These are phyloP conservation scores for Drosophila kanekoi DNA, from an alignment of 2,888 invertebrate species.

Conservation along the genomic window DNA sequence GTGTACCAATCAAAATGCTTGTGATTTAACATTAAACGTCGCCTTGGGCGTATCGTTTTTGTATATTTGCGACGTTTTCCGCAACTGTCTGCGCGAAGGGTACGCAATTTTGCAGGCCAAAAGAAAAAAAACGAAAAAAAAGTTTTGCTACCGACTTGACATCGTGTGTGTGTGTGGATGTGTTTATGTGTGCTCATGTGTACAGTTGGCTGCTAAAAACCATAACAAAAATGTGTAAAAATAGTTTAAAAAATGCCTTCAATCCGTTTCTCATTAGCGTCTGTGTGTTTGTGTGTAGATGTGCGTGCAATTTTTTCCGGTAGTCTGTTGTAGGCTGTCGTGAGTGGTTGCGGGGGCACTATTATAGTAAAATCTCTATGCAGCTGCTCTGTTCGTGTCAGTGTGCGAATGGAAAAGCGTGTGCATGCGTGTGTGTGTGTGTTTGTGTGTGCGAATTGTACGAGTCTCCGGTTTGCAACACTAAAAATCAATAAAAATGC, in stretches of 20 bases:
- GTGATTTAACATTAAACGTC: constrained; percentile 37
- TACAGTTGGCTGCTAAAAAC: constrained; percentile 68
- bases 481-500: constrained; percentile 79
- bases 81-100: constrained; percentile 45
- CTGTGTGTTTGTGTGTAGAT: constrained; percentile 26
- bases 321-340: constrained; percentile 39
- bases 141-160: constrained; percentile 60
- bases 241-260: constrained; percentile 65
- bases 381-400: constrained; percentile 51
- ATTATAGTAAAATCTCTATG: constrained; percentile 56
- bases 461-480: constrained; percentile 72
- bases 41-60: constrained; percentile 17
- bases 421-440: constrained; percentile 6
- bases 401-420: constrained; percentile 11
- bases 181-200: constrained; percentile 47
- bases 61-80: constrained; percentile 43
- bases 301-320: constrained; percentile 76
- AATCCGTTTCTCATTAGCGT: constrained; percentile 27
- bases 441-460: constrained; percentile 42
- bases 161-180: constrained; percentile 27
- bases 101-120: constrained; percentile 67
- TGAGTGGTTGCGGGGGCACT: constrained; percentile 7
- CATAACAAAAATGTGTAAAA: constrained; percentile 73
- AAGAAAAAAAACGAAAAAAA: constrained; percentile 53
- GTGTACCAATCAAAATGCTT: constrained; percentile 29